phyloP scores from a whole-genome alignment of 2,797 vertebrate genomes.

The Macropus fuliginosus region DNA sequence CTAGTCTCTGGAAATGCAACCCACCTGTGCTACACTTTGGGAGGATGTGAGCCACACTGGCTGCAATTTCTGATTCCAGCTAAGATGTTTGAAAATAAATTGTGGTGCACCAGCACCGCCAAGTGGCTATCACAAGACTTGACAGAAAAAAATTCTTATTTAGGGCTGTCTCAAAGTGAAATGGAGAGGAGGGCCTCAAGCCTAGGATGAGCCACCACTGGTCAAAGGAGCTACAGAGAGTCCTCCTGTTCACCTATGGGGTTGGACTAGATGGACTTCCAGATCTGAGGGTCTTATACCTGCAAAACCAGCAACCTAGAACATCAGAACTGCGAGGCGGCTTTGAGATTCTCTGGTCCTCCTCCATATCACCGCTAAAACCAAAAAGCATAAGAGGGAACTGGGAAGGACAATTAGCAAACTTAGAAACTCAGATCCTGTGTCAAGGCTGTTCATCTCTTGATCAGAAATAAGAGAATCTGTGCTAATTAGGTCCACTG shows the following conservation, averaged over 20 bases:
- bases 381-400: not conserved
- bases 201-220: too few relatives aligned
- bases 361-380: not conserved
- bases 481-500: not conserved
- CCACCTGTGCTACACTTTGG: not conserved
- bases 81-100: not conserved
- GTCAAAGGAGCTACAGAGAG: too few relatives aligned
- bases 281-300: not conserved
- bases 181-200: not conserved
- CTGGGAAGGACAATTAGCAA: not conserved
- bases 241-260: not conserved
- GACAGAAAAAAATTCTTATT: not conserved
- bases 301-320: not conserved
- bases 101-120: conserved; percentile 43
- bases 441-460: not conserved
- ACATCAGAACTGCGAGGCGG: not conserved
- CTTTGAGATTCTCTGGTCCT: not conserved
- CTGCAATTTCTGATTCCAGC: not conserved
- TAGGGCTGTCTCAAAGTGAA: not conserved
- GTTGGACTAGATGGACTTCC: not conserved
- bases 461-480: not conserved
- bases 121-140: conserved; percentile 18
- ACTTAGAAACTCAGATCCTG: accelerated
- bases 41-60: not conserved
- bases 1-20: not conserved